These are phyloP conservation scores for Portevinia maculata DNA, from an alignment of 2,888 invertebrate genomes.

Conservation along the genomic window DNA sequence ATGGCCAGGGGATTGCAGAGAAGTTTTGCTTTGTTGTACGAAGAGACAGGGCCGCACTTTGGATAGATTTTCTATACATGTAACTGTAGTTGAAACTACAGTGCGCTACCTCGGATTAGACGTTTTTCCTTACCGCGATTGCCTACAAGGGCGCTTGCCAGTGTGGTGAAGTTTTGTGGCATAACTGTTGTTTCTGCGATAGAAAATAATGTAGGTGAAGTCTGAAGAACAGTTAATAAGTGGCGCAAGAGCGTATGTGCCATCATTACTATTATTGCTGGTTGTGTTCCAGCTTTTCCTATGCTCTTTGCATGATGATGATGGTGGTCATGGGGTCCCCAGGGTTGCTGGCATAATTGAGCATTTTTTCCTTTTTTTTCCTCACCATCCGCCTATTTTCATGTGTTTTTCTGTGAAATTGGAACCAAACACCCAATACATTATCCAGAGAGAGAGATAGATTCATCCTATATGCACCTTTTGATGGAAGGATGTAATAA, in stretches of 20 bases:
- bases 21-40: conserved; percentile 29
- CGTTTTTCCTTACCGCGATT: conserved; percentile 1
- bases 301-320: conserved; percentile 4
- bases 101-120: not conserved
- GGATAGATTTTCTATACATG: conserved; percentile 41
- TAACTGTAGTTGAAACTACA: conserved; percentile 53
- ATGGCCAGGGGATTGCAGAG: conserved; percentile 44
- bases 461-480: conserved; percentile 11
- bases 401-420: conserved; percentile 52
- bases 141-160: conserved; percentile 41
- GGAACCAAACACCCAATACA: conserved; percentile 6
- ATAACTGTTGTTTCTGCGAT: conserved; percentile 70
- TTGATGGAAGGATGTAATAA: conserved; percentile 53
- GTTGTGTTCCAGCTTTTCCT: conserved; percentile 28
- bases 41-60: conserved; percentile 19
- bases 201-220: conserved; percentile 74
- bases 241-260: conserved; percentile 62
- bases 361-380: conserved; percentile 20
- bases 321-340: conserved; percentile 56
- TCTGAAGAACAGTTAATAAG: conserved; percentile 71
- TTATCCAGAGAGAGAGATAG: not conserved
- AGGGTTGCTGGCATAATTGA: conserved; percentile 55
- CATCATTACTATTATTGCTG: conserved; percentile 55
- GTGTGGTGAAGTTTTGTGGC: conserved; percentile 61
- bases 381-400: conserved; percentile 12